Conservation (phyloP, 2,797 vertebrate genomes). For the Schizothorax lantsangensis region DNA sequence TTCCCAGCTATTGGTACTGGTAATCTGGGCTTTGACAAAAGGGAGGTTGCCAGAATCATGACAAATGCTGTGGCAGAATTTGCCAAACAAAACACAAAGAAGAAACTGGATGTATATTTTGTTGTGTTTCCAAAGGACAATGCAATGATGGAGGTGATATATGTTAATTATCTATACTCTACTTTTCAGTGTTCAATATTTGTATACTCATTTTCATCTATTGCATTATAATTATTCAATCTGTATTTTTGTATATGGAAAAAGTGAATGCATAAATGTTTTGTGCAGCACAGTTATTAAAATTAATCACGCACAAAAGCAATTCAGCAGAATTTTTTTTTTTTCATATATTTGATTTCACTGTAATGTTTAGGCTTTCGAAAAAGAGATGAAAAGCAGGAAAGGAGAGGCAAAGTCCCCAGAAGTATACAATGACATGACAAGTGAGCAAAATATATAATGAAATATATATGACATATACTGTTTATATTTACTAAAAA, state of each 20-base stretch:
- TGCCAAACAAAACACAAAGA: rapidly evolving
- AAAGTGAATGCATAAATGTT: background rate
- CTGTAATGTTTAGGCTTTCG: conserved; percentile 69
- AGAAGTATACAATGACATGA: background rate
- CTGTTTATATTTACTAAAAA: too few relatives aligned
- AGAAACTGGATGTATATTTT: conserved; percentile 73
- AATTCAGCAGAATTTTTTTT: too few relatives aligned
- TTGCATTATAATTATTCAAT: too few relatives aligned
- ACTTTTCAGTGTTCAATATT: background rate
- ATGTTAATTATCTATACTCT: background rate
- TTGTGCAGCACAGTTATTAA: background rate
- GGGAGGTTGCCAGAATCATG: conserved; percentile 74
- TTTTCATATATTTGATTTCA: too few relatives aligned
- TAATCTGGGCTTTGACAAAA: background rate
- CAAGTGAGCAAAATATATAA: conserved; percentile 41
- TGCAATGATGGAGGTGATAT: conserved; percentile 72
- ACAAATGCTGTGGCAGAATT: conserved; percentile 67
- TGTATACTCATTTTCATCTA: too few relatives aligned
- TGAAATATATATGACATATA: too few relatives aligned
- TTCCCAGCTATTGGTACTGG: conserved; percentile 84
- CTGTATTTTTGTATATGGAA: too few relatives aligned
- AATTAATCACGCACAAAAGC: background rate
- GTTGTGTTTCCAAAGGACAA: conserved; percentile 73
- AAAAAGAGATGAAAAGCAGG: conserved; percentile 17
- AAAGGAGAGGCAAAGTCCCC: background rate